Conservation (phyloP, 2,888 invertebrate species). For the Protophormia terraenovae region DNA sequence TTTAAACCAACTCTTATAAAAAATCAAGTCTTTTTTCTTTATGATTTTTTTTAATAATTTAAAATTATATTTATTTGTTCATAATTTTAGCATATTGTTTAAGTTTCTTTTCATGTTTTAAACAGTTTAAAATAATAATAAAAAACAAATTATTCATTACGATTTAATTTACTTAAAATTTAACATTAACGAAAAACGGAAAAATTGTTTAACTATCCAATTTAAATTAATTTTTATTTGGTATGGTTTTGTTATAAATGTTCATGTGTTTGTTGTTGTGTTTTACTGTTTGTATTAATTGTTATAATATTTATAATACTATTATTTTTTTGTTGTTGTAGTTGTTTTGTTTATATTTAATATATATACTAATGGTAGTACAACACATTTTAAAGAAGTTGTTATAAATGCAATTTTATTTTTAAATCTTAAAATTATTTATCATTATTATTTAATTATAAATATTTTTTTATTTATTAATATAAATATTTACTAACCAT, state of each 20-base stretch:
- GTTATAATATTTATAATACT: slow-evolving; percentile 11
- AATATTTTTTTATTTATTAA: background rate
- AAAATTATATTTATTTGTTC: slow-evolving; percentile 64
- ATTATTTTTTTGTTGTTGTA: slow-evolving; percentile 2
- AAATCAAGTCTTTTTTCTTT: background rate
- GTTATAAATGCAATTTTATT: slow-evolving; percentile 45
- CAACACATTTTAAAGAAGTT: slow-evolving; percentile 19
- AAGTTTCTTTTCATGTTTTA: slow-evolving; percentile 24
- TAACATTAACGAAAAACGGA: slow-evolving; percentile 53
- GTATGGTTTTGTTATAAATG: slow-evolving; percentile 10
- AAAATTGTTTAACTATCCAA: slow-evolving; percentile 47
- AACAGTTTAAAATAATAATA: slow-evolving; percentile 35
- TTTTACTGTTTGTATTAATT: slow-evolving; percentile 24
- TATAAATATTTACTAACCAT: slow-evolving; percentile 32
- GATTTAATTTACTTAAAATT: slow-evolving; percentile 42
- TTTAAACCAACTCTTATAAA: background rate
- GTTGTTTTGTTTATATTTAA: slow-evolving; percentile 14
- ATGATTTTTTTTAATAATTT: slow-evolving; percentile 55
- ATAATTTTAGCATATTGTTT: slow-evolving; percentile 38
- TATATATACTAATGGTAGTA: slow-evolving; percentile 22
- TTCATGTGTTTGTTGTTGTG: background rate
- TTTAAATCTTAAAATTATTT: background rate
- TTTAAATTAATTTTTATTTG: slow-evolving; percentile 29
- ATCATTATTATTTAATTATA: slow-evolving; percentile 5
- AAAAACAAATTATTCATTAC: background rate